Evolutionary conservation across 2,113 vertebrate species (phyloP).

Genomic region (Tor tambroides): DNA sequence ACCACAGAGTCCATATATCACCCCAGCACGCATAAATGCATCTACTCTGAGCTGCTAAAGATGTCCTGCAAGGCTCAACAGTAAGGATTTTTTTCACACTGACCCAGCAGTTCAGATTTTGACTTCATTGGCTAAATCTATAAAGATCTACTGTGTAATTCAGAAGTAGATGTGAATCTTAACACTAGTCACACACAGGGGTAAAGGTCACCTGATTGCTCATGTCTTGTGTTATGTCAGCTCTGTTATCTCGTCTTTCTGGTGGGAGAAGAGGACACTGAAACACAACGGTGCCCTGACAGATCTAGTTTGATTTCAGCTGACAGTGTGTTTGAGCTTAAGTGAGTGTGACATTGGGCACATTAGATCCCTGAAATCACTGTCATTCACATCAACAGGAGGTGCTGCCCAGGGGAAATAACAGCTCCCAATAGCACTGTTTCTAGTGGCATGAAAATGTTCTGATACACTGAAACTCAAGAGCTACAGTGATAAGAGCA

Average conservation of each 20-base stretch:
- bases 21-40: background rate
- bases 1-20: background rate
- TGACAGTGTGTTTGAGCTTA: conserved; percentile 42
- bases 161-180: conserved; percentile 11
- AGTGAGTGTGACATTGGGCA: conserved; percentile 46
- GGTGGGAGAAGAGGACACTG: conserved; percentile 10
- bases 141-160: conserved; percentile 11
- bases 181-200: background rate
- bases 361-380: conserved; percentile 51
- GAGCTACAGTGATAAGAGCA: conserved; percentile 11
- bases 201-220: conserved; percentile 39
- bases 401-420: conserved; percentile 19
- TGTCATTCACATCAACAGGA: conserved; percentile 46
- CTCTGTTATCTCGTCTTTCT: conserved; percentile 24
- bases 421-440: conserved; percentile 26
- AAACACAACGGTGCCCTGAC: conserved; percentile 2
- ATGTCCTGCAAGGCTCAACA: background rate
- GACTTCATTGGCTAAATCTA: background rate
- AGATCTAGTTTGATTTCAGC: conserved; percentile 25
- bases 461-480: conserved; percentile 24
- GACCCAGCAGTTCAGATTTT: background rate
- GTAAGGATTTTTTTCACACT: background rate
- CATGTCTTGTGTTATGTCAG: conserved; percentile 28
- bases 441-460: conserved; percentile 39
- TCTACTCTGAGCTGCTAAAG: background rate